These are phyloP conservation scores for Formica selysi DNA, from an alignment of 1,140 invertebrate genomes.

Conservation along the genomic window DNA sequence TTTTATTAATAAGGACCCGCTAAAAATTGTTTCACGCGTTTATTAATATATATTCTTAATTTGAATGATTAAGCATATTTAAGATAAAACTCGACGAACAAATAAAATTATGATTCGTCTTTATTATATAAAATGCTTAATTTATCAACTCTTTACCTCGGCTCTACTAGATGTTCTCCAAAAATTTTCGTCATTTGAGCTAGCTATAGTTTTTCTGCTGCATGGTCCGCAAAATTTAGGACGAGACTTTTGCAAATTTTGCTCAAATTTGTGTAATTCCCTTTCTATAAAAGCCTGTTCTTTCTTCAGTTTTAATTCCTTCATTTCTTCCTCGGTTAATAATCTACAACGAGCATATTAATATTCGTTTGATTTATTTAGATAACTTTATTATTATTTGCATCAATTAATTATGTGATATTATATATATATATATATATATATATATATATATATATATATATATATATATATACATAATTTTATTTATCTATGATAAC, in stretches of 20 bases:
- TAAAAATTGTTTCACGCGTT: background rate
- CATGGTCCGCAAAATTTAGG: conserved; percentile 75
- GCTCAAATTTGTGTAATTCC: conserved; percentile 78
- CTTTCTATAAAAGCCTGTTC: conserved; percentile 64
- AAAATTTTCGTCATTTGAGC: conserved; percentile 77
- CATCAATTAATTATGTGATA: background rate
- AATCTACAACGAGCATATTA: conserved; percentile 39
- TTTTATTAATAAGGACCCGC: background rate
- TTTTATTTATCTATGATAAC: background rate
- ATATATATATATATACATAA: conserved; percentile 7
- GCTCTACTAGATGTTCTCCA: conserved; percentile 68
- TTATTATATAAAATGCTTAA: background rate
- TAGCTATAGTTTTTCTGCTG: conserved; percentile 70
- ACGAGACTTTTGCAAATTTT: conserved; percentile 67
- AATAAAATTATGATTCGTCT: background rate
- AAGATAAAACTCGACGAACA: background rate
- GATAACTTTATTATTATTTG: background rate
- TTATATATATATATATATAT: too few species aligned
- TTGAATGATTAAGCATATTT: background rate
- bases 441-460: too few species aligned
- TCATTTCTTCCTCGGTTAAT: conserved; percentile 55
- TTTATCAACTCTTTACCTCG: conserved; percentile 43
- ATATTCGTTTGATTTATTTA: background rate
- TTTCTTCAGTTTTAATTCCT: conserved; percentile 53
- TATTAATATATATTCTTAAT: background rate